These are phyloP conservation scores for Agrotis segetum DNA, from an alignment of 2,888 invertebrate genomes.

Conservation along the genomic window DNA sequence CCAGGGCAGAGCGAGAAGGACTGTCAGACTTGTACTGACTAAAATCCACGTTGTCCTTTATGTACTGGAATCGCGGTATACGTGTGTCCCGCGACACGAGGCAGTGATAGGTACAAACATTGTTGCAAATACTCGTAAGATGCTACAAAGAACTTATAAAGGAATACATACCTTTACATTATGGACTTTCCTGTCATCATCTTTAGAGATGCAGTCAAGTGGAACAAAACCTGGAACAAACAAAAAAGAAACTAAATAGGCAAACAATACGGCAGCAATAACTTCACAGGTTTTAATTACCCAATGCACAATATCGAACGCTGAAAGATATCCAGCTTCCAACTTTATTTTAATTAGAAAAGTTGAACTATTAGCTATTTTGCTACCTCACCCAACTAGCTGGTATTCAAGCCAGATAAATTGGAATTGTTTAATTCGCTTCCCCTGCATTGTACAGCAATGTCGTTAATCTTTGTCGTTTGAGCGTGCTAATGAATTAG, in stretches of 20 bases:
- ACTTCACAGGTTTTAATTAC: slow-evolving; percentile 39
- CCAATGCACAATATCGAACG: slow-evolving; percentile 48
- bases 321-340: slow-evolving; percentile 56
- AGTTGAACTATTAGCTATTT: slow-evolving; percentile 78
- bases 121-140: too few species aligned
- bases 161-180: slow-evolving; percentile 10
- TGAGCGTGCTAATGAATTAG: slow-evolving; percentile 63
- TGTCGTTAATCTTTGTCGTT: slow-evolving; percentile 74
- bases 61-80: too few species aligned
- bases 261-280: slow-evolving; percentile 6
- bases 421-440: slow-evolving; percentile 80
- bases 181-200: neutral
- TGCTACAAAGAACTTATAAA: too few species aligned
- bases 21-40: too few species aligned
- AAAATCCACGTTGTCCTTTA: too few species aligned
- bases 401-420: slow-evolving; percentile 73
- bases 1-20: too few species aligned
- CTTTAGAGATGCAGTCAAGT: neutral
- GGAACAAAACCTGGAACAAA: neutral
- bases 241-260: neutral
- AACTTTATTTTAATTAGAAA: slow-evolving; percentile 81
- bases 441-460: slow-evolving; percentile 67
- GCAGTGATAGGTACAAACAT: too few species aligned
- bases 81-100: too few species aligned
- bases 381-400: slow-evolving; percentile 72